Evolutionary conservation across 2,113 vertebrate genomes (phyloP), one percentile per base, ranked within the genome.

Genomic region (Alethe castanea): DNA sequence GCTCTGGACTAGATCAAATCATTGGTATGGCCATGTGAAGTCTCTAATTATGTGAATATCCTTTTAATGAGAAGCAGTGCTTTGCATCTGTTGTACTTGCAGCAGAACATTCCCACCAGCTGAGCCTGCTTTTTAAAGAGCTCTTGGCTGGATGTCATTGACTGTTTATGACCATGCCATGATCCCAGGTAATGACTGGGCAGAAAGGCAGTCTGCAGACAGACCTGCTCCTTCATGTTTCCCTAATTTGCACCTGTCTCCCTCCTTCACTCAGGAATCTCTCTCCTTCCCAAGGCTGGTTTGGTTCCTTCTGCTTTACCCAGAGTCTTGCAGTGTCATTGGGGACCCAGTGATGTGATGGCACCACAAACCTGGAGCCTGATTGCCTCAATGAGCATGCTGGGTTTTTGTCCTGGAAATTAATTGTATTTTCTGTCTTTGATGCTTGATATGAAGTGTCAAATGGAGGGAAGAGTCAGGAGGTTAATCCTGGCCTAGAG

Each of bases 11-110:
- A 67, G 54, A 81, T 94, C 88, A 81, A 90, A 83, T 92, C 79
- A n/a, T 59, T 66, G 85, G 76, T 82, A 90, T 83, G 94, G 87
- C 26, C 3, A 66, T 74, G 84, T 83, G 81, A 69, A 97, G 95
- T 95, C 96, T 98, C 85, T 98, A 96, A 97, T 98, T 97, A 97
- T 23, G 8, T 35, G 70, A 84, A 83, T 97, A 93, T 90, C 92
- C 92, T 45, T 90, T 95, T 97, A 97, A 97, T 98, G 97, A 97
- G 96, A 96, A 97, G 96, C 93, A 95, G 72, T 92, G 91, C 86
- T 95, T 96, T 94, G 77, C 92, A 69, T 94, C 64, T 95, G 77
- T 50, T 62, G 65, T 96, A 91, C 94, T 96, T 85, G 70, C 82
- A 94, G 70, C 96, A 90, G 88, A 92, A 71, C 88, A 94, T 96